Percentiles rank a stretch among this genome's conserved stretches.
phyloP scores from a whole-genome alignment of 2,113 vertebrate species.

The Phoxinus phoxinus region DNA sequence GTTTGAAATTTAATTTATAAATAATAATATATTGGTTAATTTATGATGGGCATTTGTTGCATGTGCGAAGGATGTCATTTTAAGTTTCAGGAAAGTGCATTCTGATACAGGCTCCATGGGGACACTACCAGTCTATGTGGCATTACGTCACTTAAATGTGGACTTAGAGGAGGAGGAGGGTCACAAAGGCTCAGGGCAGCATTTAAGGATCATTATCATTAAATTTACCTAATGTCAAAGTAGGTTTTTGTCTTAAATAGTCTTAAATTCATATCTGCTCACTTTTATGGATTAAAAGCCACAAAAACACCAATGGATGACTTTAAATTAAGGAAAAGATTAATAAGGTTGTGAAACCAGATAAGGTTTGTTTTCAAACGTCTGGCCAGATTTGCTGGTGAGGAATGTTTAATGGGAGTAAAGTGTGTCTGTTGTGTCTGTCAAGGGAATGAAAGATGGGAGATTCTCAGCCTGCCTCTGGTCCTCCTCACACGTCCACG shows the following conservation, averaged over 20 bases:
- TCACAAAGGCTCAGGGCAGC: background rate
- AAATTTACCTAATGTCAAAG: background rate
- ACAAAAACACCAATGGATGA: background rate
- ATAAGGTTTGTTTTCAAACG: constrained; percentile 17
- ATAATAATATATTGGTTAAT: background rate
- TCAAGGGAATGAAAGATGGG: constrained; percentile 42
- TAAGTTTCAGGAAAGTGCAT: background rate
- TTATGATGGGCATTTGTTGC: background rate
- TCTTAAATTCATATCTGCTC: background rate
- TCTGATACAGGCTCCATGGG: background rate
- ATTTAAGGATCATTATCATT: background rate
- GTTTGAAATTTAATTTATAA: background rate
- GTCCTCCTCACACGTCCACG: constrained; percentile 39
- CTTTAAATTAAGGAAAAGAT: constrained; percentile 45
- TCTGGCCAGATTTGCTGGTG: constrained; percentile 11
- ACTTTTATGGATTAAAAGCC: background rate
- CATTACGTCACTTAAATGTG: background rate
- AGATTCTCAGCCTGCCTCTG: constrained; percentile 10
- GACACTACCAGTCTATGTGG: background rate
- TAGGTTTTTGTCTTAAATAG: background rate
- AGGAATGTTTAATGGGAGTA: constrained; percentile 49
- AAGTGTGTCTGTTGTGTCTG: constrained; percentile 45
- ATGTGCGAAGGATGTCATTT: background rate
- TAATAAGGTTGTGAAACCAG: constrained; percentile 38
- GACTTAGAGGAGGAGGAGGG: background rate